Evolutionary conservation across 2,113 vertebrate species (phyloP), one percentile per base, ranked within the genome.

Genomic region (Callipepla californica): DNA sequence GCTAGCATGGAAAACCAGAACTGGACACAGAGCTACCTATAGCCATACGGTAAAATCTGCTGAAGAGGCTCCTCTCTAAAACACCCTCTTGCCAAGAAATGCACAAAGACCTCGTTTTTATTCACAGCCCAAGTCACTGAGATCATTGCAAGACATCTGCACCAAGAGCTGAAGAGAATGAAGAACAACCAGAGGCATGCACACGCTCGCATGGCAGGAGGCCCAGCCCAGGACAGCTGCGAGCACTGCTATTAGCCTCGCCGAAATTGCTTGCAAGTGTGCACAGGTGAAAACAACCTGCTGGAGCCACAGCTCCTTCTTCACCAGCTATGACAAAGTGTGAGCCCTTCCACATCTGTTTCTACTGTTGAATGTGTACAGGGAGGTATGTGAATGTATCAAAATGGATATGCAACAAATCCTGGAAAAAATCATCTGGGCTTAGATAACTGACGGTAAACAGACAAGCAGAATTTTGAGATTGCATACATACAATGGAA

Each of bases 381-480:
- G 17, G 26, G 11, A 89, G 74, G 13, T 30, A 75, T 48, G 50
- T 78, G 70, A 76, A 79, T 11, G 3, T 48, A 73, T 61, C 73
- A 7, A 65, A 78, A 80, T 1, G 1, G 6, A 3, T n/a, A 62
- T 8, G 47, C 44, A 70, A 80, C 32, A 76, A 68, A 32, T 3
- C 10, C 38, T 7, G 8, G 36, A 62, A 34, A 55, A 55, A 18
- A 18, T 13, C 57, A 26, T 72, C 2, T 69, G 69, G 1, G 57
- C 8, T 3, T 25, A 80, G 87, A 42, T 48, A 73, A 30, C 50
- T 79, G 91, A 61, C 50, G 76, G 58, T 36, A 87, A 91, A 67
- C 28, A 74, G 9, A 73, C 32, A 55, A 90, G 63, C 58, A 66
- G 32, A 85, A 66, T 48, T 85, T 94, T 36, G 81, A 82, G 16